phyloP scores from a whole-genome alignment of 2,797 vertebrate genomes.

The Bovichtus diacanthus region DNA sequence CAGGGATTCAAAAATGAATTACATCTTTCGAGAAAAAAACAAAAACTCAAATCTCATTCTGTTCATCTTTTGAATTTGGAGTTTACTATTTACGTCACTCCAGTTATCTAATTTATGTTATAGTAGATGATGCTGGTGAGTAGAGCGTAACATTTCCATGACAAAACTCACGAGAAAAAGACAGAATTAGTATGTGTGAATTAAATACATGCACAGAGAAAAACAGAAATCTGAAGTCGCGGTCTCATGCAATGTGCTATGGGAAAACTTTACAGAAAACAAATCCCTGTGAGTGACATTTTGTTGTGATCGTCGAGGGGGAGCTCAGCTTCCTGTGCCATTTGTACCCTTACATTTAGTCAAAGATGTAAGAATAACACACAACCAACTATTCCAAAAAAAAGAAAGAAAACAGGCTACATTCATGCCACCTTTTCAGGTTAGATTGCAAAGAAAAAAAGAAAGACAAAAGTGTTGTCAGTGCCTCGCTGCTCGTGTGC shows the following conservation, averaged over 20 bases:
- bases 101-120: background rate
- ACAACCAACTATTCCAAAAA: background rate
- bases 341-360: background rate
- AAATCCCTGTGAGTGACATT: background rate
- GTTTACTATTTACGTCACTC: background rate
- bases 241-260: background rate
- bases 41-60: background rate
- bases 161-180: background rate
- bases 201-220: constrained; percentile 4
- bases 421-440: constrained; percentile 5
- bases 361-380: background rate
- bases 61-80: background rate
- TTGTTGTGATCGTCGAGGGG: background rate
- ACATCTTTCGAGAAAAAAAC: constrained; percentile 2
- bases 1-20: background rate
- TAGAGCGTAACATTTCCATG: background rate
- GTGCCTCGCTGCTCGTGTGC: constrained; percentile 2
- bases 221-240: background rate
- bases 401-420: background rate
- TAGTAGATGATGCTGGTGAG: background rate
- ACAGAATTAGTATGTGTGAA: background rate
- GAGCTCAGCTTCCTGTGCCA: background rate
- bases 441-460: background rate
- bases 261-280: background rate
- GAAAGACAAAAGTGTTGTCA: background rate